Evolutionary conservation across 2,797 vertebrate species (phyloP).

Genomic region (Dromococcyx pavoninus): DNA sequence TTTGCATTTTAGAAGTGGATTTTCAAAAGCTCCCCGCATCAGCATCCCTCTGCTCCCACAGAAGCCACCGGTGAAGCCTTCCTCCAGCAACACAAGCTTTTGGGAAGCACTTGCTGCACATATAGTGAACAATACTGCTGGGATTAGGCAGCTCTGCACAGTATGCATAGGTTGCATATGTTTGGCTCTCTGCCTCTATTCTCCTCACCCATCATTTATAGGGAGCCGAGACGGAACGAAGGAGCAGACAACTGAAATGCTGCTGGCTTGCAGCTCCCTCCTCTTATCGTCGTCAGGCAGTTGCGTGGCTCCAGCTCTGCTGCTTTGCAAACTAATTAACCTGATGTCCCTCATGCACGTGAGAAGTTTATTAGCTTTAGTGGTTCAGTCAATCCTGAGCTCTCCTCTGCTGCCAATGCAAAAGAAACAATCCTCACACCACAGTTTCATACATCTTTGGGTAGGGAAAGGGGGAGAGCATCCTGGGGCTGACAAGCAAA

Average conservation of each 20-base stretch:
- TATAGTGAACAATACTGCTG: accelerated
- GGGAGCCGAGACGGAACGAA: neutral
- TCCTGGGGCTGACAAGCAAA: accelerated
- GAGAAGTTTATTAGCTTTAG: conserved; percentile 29
- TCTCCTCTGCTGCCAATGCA: neutral
- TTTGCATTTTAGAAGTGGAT: conserved; percentile 14
- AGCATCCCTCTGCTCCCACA: neutral
- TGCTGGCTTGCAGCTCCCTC: neutral
- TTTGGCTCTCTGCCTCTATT: neutral
- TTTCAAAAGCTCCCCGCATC: neutral
- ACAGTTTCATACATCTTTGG: neutral
- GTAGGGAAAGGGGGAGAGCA: neutral
- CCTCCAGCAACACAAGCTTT: neutral
- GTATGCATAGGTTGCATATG: neutral
- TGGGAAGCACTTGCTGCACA: neutral
- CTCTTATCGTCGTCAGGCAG: neutral
- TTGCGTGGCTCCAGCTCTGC: neutral
- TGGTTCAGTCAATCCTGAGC: neutral
- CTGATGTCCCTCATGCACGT: neutral
- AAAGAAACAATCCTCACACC: conserved; percentile 14
- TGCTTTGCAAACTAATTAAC: conserved; percentile 24
- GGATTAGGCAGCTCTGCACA: neutral
- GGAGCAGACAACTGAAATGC: neutral
- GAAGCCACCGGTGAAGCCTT: neutral
- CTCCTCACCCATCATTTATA: conserved; percentile 12